Percentiles rank a stretch among this genome's conserved stretches.
These are phyloP conservation scores for Salvator merianae DNA, from an alignment of 2,113 vertebrate genomes.

Conservation along the genomic window DNA sequence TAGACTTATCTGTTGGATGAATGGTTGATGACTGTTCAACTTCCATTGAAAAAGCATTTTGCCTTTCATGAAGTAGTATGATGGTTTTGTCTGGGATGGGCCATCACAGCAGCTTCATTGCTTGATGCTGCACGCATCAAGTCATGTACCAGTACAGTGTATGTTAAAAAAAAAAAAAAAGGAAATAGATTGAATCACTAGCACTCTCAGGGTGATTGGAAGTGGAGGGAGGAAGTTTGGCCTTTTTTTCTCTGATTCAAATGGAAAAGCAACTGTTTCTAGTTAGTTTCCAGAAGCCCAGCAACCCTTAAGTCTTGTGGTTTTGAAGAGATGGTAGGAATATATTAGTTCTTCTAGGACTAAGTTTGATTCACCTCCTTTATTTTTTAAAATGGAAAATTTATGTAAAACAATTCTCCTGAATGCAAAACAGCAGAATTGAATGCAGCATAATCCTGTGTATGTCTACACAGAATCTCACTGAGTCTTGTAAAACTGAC, in stretches of 20 bases:
- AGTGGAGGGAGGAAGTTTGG: background rate
- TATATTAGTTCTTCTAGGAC: background rate
- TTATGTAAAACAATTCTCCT: background rate
- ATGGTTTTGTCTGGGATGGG: background rate
- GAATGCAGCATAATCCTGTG: background rate
- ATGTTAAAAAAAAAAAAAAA: too few relatives aligned
- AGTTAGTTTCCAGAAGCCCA: background rate
- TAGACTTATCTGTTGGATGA: too few relatives aligned
- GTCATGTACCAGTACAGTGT: background rate
- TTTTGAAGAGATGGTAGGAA: background rate
- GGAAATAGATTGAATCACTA: background rate
- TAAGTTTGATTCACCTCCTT: background rate
- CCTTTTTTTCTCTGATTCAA: background rate
- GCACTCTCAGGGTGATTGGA: background rate
- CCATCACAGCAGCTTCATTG: background rate
- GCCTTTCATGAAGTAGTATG: background rate
- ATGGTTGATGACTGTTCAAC: too few relatives aligned
- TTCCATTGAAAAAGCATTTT: background rate
- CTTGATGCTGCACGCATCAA: background rate
- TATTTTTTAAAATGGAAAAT: background rate
- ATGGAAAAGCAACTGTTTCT: slow-evolving; percentile 26
- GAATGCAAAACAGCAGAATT: background rate
- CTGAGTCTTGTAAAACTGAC: background rate
- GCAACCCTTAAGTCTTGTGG: background rate
- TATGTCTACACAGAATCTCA: background rate